phyloP scores from a whole-genome alignment of 2,888 invertebrate species.

The Cheilosia grossa region DNA sequence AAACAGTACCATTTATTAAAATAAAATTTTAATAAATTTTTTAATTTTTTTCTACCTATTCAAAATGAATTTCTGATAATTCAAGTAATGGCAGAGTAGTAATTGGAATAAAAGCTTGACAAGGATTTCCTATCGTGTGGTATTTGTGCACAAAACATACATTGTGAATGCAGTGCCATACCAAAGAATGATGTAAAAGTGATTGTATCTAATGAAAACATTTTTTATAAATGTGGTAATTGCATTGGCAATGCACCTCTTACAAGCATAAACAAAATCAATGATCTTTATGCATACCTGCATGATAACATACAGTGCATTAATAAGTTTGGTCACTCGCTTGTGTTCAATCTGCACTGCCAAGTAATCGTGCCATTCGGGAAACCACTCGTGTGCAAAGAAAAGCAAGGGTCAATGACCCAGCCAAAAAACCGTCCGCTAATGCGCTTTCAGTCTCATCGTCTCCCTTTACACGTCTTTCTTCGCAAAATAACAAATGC shows the following conservation, averaged over 20 bases:
- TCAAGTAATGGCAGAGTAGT: too few relatives aligned
- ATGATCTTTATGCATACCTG: too few relatives aligned
- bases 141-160: not conserved
- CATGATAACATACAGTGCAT: too few relatives aligned
- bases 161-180: not conserved
- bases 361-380: not conserved
- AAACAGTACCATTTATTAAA: too few relatives aligned
- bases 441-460: not conserved
- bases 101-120: too few relatives aligned
- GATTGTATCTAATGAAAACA: not conserved
- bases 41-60: too few relatives aligned
- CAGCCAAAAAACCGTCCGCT: not conserved
- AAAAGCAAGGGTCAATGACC: not conserved
- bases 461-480: conserved; percentile 5
- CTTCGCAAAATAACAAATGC: not conserved
- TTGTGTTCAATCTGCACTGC: not conserved
- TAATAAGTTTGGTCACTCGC: too few relatives aligned
- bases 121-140: not conserved
- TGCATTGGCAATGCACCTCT: not conserved
- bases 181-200: not conserved
- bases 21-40: too few relatives aligned
- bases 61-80: too few relatives aligned
- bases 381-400: not conserved
- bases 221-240: not conserved
- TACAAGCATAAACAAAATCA: too few relatives aligned